Evolutionary conservation across 2,113 vertebrate genomes (phyloP), one percentile per base, ranked within the genome.

Genomic region (Zingel zingel): DNA sequence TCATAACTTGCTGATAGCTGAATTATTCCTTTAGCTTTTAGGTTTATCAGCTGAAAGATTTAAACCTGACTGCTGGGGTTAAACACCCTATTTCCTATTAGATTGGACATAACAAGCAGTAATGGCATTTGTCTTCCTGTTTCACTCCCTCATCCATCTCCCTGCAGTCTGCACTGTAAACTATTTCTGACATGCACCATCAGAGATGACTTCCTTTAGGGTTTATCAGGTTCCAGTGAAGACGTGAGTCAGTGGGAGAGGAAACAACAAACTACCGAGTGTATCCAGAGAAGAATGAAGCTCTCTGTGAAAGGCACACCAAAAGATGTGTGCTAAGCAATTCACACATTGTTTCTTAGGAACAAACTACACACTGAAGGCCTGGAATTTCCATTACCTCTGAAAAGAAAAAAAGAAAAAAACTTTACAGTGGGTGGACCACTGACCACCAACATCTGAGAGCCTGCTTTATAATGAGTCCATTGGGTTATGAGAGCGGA

Each of bases 341-440:
- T 82, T 71, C 71, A 36, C 23, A 3, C 81, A 77, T 82, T 88
- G 72, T 77, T 88, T 77, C 83, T 73, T 88, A 4, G 57, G 68
- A 62, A 61, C 50, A 77, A 88, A 86, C 82, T 85, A 85, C 83
- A 84, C 90, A 89, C 90, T 87, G 48, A 56, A 50, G 47, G 77
- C 27, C 79, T 89, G 88, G 87, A 93, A 85, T 90, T 89, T 84
- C 84, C 82, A 84, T 90, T 88, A 89, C 69, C 61, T 66, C 76
- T 43, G 39, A 39, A 47, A 57, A 73, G 6, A 19, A 51, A 65
- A 25, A 39, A 47, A 6, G 6, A 19, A 51, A 64, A 81, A 69
- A 25, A 19, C 53, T 19, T 56, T n/a, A 74, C 56, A 70, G 71
- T 80, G 78, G 93, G 83, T 16, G 87, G 56, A 84, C 50, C 25